A percentile compares a stretch with the other conserved stretches of the same genome.
These are phyloP conservation scores for Ptyas mucosa DNA, from an alignment of 2,113 vertebrate species.

Conservation along the genomic window DNA sequence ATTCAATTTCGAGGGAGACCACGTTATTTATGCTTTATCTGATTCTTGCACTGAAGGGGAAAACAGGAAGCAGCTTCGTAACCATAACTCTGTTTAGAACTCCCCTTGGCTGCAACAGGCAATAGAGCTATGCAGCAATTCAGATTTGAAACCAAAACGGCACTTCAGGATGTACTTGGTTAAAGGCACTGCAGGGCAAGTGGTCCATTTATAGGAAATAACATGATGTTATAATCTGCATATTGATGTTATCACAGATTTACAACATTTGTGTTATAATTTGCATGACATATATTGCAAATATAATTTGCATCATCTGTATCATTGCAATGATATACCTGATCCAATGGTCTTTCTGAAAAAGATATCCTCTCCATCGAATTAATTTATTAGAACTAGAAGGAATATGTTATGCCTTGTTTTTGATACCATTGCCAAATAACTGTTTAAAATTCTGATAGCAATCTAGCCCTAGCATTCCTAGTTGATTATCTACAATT, in stretches of 20 bases:
- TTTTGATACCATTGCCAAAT: neutral
- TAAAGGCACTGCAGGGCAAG: neutral
- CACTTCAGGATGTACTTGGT: neutral
- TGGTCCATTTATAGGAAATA: neutral
- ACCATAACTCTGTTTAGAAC: neutral
- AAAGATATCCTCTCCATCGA: neutral
- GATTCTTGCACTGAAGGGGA: neutral
- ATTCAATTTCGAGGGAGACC: neutral
- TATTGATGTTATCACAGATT: neutral
- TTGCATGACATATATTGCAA: neutral
- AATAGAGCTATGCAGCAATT: too few species aligned
- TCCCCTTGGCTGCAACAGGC: neutral
- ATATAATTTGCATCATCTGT: neutral
- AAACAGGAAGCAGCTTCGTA: neutral
- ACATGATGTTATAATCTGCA: neutral
- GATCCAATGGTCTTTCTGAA: neutral
- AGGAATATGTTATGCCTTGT: neutral
- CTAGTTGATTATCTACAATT: neutral
- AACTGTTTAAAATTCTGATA: neutral
- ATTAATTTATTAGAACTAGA: neutral
- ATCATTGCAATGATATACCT: neutral
- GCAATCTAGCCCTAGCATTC: neutral
- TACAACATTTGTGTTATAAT: neutral
- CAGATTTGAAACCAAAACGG: too few species aligned
- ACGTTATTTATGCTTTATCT: neutral